Evolutionary conservation across 2,888 invertebrate genomes (phyloP).

Genomic region (Linnaemya tessellans): DNA sequence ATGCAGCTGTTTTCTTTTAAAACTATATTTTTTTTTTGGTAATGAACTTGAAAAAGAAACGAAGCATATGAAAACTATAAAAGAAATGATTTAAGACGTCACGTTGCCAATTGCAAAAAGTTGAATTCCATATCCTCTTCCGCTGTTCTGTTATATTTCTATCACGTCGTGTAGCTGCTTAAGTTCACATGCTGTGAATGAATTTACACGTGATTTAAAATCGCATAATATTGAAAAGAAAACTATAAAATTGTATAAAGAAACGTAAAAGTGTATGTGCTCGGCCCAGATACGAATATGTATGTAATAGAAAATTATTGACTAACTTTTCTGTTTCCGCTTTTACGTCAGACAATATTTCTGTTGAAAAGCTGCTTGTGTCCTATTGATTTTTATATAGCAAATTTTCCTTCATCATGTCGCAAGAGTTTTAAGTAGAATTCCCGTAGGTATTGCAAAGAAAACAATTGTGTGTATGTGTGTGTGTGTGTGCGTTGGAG

Average conservation of each 20-base stretch:
- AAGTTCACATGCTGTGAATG: conserved; percentile 25
- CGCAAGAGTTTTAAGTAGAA: conserved; percentile 4
- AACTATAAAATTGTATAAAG: neutral
- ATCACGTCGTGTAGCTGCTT: neutral
- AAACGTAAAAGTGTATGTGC: neutral
- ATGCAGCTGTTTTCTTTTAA: neutral
- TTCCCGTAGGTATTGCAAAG: no score
- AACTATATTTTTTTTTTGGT: neutral
- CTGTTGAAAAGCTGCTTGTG: conserved; percentile 34
- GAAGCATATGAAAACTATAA: neutral
- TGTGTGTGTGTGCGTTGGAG: neutral
- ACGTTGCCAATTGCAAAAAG: conserved; percentile 40
- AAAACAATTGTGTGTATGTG: neutral
- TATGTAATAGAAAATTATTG: conserved; percentile 22
- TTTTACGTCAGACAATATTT: conserved; percentile 42
- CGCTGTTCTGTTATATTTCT: neutral
- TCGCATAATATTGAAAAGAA: conserved; percentile 29
- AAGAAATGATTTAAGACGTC: conserved; percentile 46
- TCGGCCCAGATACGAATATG: neutral
- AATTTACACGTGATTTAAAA: conserved; percentile 61
- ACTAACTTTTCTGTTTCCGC: conserved; percentile 27
- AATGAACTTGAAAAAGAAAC: conserved; percentile 49
- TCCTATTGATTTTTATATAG: neutral
- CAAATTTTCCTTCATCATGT: neutral
- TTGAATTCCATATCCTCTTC: neutral